phyloP scores from a whole-genome alignment of 1,140 invertebrate genomes.

The Notospermus geniculatus region DNA sequence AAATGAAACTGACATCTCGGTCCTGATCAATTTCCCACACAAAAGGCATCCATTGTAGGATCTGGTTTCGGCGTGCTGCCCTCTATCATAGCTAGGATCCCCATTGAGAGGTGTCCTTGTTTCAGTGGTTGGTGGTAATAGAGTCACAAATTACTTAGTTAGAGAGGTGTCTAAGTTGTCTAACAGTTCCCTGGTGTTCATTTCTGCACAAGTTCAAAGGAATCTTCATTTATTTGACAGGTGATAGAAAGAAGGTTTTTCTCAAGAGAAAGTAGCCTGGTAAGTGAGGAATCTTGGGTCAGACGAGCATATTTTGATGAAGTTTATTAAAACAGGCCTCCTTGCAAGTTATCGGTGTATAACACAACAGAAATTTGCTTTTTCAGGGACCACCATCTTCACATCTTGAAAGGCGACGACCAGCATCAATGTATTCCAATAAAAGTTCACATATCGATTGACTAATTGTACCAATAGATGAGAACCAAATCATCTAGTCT shows the following conservation, averaged over 20 bases:
- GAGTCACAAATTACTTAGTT: not conserved
- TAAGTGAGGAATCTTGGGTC: not conserved
- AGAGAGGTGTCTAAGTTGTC: not conserved
- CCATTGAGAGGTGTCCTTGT: not conserved
- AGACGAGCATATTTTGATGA: not conserved
- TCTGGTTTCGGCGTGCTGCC: no score
- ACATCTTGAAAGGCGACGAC: no score
- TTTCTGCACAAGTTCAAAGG: not conserved
- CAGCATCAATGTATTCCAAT: no score
- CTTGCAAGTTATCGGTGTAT: not conserved
- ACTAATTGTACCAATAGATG: no score
- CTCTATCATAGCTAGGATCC: no score
- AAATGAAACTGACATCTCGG: no score
- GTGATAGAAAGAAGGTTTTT: conserved; percentile 9
- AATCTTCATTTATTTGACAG: not conserved
- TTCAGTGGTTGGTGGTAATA: not conserved
- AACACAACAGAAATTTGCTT: not conserved
- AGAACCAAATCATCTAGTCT: no score
- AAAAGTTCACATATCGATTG: no score
- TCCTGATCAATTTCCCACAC: no score
- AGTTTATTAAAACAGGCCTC: not conserved
- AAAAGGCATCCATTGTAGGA: no score
- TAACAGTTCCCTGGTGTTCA: not conserved
- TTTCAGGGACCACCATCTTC: conserved; percentile 4
- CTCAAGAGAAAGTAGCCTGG: conserved; percentile 8